Base-by-base conservation (phyloP, 2,113 vertebrate species). In the Stictonetta naevosa region DNA sequence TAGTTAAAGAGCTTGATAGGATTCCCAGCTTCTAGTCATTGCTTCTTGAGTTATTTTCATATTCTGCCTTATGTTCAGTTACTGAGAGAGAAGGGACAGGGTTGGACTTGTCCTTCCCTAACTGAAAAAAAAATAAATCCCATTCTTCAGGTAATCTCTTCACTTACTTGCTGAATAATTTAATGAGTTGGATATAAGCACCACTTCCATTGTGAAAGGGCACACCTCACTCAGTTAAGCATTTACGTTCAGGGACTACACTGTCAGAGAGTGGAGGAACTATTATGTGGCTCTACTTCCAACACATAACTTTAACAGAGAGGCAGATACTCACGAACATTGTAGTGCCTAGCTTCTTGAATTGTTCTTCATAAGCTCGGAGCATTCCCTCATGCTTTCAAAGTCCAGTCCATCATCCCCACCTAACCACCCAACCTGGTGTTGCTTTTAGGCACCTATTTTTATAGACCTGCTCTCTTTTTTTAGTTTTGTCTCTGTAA, bases 41-140 rank as follows among this genome's bases (percentile, higher is more conserved):
- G 19, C 40, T 89, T 83, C 69, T 73, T 66, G 26, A 52, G 38
- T 87, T 90, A 72, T 72, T 92, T 92, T 91, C 42, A 46, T 84
- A 55, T 23, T 92, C 84, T 66, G 12, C 33, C 18, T 28, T 29
- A 5, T 13, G 23, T 59, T n/a, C 20, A 16, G 1, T n/a, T 40
- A 33, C 40, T 25, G 3, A 48, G 88, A 62, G 18, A 74, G 73
- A 66, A 83, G 26, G 6, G 7, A 10, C 55, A 56, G 18, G 5
- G 73, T 52, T 88, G 40, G n/a, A 63, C 5, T 50, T 79, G n/a
- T 40, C 56, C 28, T 7, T 89, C 29, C 23, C 6, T 10, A 13
- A 12, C 28, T 69, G 38, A 83, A 80, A 93, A 67, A 50, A 50
- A 46, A 16, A 44, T 62, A 36, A 8, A 0, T 11, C 13, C 13